Conservation (phyloP, 2,797 vertebrate species). For the Lagocephalus sceleratus region DNA sequence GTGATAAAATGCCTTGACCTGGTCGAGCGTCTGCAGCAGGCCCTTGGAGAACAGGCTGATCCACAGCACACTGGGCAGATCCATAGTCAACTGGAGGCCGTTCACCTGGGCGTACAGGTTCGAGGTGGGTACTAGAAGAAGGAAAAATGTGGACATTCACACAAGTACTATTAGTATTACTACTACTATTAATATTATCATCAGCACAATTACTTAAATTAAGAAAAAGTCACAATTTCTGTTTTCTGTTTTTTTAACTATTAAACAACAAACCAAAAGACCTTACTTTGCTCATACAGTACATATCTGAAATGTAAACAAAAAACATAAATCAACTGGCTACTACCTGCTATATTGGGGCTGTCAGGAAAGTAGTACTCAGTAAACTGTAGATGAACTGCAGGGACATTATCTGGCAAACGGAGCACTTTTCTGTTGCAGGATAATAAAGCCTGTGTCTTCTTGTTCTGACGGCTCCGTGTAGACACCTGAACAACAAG, state of each 20-base stretch:
- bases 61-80: constrained; percentile 90
- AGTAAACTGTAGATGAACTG: constrained; percentile 93
- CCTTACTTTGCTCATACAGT: not conserved
- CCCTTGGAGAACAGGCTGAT: constrained; percentile 91
- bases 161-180: too few relatives aligned
- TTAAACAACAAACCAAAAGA: too few relatives aligned
- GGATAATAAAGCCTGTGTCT: constrained; percentile 88
- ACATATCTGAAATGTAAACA: not conserved
- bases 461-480: constrained; percentile 88
- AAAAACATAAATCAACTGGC: not conserved
- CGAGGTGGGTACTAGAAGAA: constrained; percentile 83
- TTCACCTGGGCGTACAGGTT: constrained; percentile 92
- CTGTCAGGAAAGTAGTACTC: constrained; percentile 96
- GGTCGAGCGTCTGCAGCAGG: constrained; percentile 88
- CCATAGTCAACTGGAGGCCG: constrained; percentile 84
- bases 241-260: too few relatives aligned
- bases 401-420: constrained; percentile 83
- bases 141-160: not conserved
- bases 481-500: constrained; percentile 84
- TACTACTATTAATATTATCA: too few relatives aligned
- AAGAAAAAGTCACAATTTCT: too few relatives aligned
- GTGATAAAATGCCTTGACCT: constrained; percentile 95
- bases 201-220: too few relatives aligned
- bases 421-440: constrained; percentile 84
- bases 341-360: constrained; percentile 83